Evolutionary conservation across 2,797 vertebrate genomes (phyloP).

Genomic region (Pempheris klunzingeri): DNA sequence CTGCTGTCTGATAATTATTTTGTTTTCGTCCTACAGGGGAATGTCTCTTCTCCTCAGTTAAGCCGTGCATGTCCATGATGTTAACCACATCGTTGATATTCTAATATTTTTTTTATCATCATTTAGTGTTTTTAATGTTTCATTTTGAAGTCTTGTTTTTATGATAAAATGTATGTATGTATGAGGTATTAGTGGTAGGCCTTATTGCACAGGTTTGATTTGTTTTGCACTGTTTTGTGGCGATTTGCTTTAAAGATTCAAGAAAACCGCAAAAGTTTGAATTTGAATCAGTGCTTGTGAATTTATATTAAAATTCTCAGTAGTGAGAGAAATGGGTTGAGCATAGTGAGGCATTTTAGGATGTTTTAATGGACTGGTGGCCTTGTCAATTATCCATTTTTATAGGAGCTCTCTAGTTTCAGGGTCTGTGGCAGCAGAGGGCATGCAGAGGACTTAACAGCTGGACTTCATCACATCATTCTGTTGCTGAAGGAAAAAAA

Average conservation of each 20-base stretch:
- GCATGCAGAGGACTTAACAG: slow-evolving; percentile 36
- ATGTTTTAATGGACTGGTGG: slow-evolving; percentile 80
- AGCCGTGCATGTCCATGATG: slow-evolving; percentile 69
- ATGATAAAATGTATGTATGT: slow-evolving; percentile 56
- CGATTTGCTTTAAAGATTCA: slow-evolving; percentile 72
- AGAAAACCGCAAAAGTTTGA: slow-evolving; percentile 48
- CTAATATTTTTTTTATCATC: slow-evolving; percentile 66
- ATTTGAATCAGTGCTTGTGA: slow-evolving; percentile 63
- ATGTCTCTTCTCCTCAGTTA: slow-evolving; percentile 63
- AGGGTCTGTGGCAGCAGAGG: slow-evolving; percentile 42
- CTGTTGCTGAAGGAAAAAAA: slow-evolving; percentile 42
- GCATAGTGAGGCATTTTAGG: slow-evolving; percentile 57
- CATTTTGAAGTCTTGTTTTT: slow-evolving; percentile 68
- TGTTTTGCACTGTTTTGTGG: slow-evolving; percentile 87
- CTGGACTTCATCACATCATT: slow-evolving; percentile 38
- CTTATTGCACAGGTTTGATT: slow-evolving; percentile 85
- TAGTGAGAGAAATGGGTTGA: slow-evolving; percentile 44
- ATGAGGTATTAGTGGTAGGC: slow-evolving; percentile 73
- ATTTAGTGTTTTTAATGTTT: slow-evolving; percentile 70
- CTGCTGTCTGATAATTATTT: slow-evolving; percentile 71
- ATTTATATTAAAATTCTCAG: slow-evolving; percentile 36
- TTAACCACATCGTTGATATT: slow-evolving; percentile 61
- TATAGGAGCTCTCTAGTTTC: slow-evolving; percentile 61
- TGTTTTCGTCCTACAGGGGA: slow-evolving; percentile 71
- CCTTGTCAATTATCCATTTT: slow-evolving; percentile 79